phyloP scores from a whole-genome alignment of 2,797 vertebrate genomes.

The Botia kubotai region DNA sequence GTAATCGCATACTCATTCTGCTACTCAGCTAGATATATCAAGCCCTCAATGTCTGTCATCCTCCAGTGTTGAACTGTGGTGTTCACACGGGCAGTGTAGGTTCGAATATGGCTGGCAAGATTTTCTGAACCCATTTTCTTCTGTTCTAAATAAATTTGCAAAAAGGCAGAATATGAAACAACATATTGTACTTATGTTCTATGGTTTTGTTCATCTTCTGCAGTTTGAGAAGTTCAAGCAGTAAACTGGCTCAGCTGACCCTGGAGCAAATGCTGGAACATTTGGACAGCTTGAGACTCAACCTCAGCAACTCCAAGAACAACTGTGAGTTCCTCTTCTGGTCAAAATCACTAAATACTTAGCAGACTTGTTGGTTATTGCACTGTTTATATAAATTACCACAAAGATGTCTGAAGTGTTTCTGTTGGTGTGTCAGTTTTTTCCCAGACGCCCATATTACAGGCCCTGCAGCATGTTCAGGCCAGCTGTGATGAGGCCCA shows the following conservation, averaged over 20 bases:
- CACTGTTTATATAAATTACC: neutral
- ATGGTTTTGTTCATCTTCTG: neutral
- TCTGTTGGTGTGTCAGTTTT: slow-evolving; percentile 71
- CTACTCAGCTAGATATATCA: neutral
- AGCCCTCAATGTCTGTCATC: no score
- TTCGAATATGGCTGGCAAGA: neutral
- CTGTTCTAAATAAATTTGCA: neutral
- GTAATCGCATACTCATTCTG: slow-evolving; percentile 65
- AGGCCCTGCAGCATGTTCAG: slow-evolving; percentile 92
- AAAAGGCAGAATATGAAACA: neutral
- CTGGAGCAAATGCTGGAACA: slow-evolving; percentile 96
- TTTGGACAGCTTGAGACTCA: slow-evolving; percentile 90
- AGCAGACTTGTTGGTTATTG: slow-evolving; percentile 5
- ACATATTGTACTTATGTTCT: neutral
- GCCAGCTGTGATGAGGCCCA: slow-evolving; percentile 95
- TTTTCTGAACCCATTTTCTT: neutral
- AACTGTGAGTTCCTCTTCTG: slow-evolving; percentile 78
- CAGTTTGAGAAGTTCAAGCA: slow-evolving; percentile 93
- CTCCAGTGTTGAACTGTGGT: neutral
- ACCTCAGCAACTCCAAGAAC: slow-evolving; percentile 93
- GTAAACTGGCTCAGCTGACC: slow-evolving; percentile 94
- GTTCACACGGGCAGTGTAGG: neutral
- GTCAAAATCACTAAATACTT: neutral
- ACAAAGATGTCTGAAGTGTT: neutral
- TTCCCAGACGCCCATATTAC: slow-evolving; percentile 81